A percentile compares a stretch with the other conserved stretches of the same genome.
phyloP scores from a whole-genome alignment of 35 echinoderm and acorn worm genomes.

The Holothuria glaberrima region DNA sequence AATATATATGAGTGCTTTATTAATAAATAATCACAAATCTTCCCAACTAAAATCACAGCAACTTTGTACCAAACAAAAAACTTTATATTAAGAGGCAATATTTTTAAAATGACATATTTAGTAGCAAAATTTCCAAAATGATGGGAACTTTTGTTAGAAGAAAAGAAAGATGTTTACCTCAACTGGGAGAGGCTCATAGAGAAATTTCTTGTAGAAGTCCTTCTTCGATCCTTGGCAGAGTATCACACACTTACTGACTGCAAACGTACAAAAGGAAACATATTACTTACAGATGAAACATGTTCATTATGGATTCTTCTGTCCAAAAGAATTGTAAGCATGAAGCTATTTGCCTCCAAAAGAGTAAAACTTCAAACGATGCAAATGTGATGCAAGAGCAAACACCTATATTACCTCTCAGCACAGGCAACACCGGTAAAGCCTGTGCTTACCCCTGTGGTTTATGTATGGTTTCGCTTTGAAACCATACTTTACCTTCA shows the following conservation, averaged over 20 bases:
- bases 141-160: neutral
- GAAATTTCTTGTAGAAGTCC: slow-evolving; percentile 99
- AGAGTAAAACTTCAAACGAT: too few relatives aligned
- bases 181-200: slow-evolving; percentile 95
- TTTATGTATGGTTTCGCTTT: too few relatives aligned
- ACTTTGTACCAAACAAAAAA: too few relatives aligned
- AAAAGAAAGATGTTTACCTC: slow-evolving; percentile 68
- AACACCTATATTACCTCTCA: too few relatives aligned
- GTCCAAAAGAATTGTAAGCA: too few relatives aligned
- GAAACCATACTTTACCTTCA: too few relatives aligned
- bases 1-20: neutral
- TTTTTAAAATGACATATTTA: neutral
- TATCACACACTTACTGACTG: slow-evolving; percentile 96
- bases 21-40: neutral
- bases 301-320: too few relatives aligned
- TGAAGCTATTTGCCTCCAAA: too few relatives aligned
- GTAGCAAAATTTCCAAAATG: neutral
- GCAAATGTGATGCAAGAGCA: too few relatives aligned
- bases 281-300: too few relatives aligned
- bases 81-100: neutral
- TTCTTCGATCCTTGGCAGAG: slow-evolving; percentile 98
- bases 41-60: neutral
- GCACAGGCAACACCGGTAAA: too few relatives aligned
- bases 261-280: neutral
- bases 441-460: too few relatives aligned